phyloP scores from a whole-genome alignment of 1,140 invertebrate species.

The Calephelis virginiensis region DNA sequence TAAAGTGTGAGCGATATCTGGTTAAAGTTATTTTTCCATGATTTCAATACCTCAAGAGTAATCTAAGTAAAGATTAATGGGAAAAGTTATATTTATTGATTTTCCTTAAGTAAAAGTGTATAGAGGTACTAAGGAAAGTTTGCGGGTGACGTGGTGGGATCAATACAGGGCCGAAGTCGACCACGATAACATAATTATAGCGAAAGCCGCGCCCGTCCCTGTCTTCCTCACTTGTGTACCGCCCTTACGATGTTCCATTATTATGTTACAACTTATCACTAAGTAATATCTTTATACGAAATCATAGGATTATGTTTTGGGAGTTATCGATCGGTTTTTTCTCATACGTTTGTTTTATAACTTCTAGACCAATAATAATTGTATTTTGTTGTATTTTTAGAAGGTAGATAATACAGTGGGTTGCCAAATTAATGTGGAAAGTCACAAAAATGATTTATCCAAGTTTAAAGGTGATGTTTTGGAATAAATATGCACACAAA shows the following conservation, averaged over 20 bases:
- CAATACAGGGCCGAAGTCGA: conserved; percentile 48
- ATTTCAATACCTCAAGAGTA: not conserved
- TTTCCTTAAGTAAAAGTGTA: conserved; percentile 16
- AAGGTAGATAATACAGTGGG: too few relatives aligned
- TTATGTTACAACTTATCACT: conserved; percentile 22
- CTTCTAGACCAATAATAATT: too few relatives aligned
- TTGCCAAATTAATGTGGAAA: too few relatives aligned
- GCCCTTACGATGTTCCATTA: conserved; percentile 19
- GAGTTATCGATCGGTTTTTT: too few relatives aligned
- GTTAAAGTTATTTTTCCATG: not conserved
- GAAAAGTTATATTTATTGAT: conserved; percentile 20
- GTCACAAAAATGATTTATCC: too few relatives aligned
- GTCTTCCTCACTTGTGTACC: conserved; percentile 8
- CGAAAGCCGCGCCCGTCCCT: conserved; percentile 36
- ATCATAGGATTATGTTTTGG: not conserved
- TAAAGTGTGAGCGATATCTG: too few relatives aligned
- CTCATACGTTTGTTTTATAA: too few relatives aligned
- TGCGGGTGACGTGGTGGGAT: conserved; percentile 50
- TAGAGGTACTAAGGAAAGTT: conserved; percentile 12
- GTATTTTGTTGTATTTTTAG: too few relatives aligned
- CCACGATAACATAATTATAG: conserved; percentile 56
- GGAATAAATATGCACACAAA: too few relatives aligned
- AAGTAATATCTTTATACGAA: conserved; percentile 5
- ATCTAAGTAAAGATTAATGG: conserved; percentile 18
- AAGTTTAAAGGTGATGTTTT: too few relatives aligned